Percentiles rank a stretch among this genome's conserved stretches.
Evolutionary conservation across 2,113 vertebrate genomes (phyloP).

Genomic region (Nannobrachium achirus): DNA sequence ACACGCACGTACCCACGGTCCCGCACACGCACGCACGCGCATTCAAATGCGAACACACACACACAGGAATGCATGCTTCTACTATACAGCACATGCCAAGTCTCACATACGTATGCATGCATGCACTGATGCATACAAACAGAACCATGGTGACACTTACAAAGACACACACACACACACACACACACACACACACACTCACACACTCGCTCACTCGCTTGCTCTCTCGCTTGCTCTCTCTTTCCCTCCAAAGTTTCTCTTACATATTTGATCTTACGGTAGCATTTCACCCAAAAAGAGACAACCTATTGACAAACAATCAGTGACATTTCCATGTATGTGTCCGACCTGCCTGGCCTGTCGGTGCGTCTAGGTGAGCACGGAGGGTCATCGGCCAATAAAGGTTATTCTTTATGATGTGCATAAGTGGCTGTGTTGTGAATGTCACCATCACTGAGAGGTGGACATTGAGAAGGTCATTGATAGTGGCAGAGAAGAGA

Average conservation of each 20-base stretch:
- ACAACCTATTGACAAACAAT: slow-evolving; percentile 47
- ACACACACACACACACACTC: slow-evolving; percentile 1
- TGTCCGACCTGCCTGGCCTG: slow-evolving; percentile 28
- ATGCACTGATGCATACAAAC: neutral
- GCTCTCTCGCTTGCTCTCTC: slow-evolving; percentile 21
- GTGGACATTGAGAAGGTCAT: slow-evolving; percentile 65
- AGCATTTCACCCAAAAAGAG: slow-evolving; percentile 43
- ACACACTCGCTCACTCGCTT: neutral
- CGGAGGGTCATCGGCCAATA: slow-evolving; percentile 68
- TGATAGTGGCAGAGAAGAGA: slow-evolving; percentile 39
- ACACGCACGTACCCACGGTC: no score
- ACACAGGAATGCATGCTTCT: neutral
- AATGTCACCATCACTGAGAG: slow-evolving; percentile 74
- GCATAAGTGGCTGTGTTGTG: slow-evolving; percentile 65
- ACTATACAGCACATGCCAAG: no score
- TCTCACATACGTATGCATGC: neutral
- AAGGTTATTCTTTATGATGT: slow-evolving; percentile 77
- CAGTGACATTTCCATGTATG: slow-evolving; percentile 67
- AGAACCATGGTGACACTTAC: no score
- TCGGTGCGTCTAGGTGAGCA: slow-evolving; percentile 26
- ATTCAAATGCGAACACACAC: neutral
- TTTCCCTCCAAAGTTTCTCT: neutral
- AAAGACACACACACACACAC: neutral
- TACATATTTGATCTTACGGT: neutral
- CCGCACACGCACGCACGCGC: neutral